Evolutionary conservation across 2,113 vertebrate genomes (phyloP).

Genomic region (Henicopernis longicauda): DNA sequence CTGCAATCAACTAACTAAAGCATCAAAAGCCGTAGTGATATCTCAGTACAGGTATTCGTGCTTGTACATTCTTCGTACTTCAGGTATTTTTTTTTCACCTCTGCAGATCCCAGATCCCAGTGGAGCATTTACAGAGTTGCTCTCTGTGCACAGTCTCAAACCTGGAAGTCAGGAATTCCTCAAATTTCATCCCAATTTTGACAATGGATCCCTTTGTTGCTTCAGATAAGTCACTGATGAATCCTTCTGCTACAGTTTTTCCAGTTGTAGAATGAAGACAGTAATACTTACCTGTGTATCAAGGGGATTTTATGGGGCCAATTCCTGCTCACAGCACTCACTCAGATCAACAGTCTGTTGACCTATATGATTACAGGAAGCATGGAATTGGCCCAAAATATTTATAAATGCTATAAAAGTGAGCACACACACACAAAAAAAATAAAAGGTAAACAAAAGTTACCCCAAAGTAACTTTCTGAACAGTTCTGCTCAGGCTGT

Average conservation of each 20-base stretch:
- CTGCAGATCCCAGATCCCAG: background rate
- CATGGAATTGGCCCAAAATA: background rate
- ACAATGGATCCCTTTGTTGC: background rate
- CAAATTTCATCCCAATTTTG: background rate
- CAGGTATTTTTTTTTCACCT: background rate
- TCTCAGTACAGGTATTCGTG: background rate
- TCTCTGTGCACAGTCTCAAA: background rate
- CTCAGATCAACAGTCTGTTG: constrained; percentile 16
- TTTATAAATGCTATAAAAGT: background rate
- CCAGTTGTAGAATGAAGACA: background rate
- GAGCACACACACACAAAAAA: no score
- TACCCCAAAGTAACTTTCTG: background rate
- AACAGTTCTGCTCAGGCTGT: background rate
- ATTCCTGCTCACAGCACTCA: background rate
- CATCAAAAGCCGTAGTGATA: background rate
- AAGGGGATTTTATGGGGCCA: background rate
- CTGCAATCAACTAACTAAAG: background rate
- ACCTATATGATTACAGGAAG: background rate
- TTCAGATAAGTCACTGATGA: background rate
- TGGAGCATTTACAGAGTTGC: background rate
- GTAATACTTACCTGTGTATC: background rate
- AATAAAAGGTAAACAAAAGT: background rate
- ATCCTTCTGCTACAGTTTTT: background rate
- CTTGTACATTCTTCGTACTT: background rate
- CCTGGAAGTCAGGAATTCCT: background rate